phyloP scores from a whole-genome alignment of 2,797 vertebrate genomes.

The Anas acuta region DNA sequence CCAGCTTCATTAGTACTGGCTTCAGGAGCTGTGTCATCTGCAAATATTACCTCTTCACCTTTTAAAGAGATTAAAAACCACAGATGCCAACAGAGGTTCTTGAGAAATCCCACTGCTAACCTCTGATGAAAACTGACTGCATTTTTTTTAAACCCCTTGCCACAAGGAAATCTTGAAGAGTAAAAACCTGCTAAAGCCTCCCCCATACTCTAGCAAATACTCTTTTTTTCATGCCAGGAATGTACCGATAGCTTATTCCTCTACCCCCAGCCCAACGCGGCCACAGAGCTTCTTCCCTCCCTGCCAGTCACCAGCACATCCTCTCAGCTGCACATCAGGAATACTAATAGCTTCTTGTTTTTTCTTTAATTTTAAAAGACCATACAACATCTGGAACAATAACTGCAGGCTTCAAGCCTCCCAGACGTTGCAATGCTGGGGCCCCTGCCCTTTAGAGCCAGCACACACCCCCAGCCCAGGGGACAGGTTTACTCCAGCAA shows the following conservation, averaged over 20 bases:
- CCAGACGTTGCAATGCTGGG: neutral
- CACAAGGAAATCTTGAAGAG: neutral
- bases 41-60: constrained; percentile 2
- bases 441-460: neutral
- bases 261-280: accelerated
- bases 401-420: neutral
- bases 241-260: neutral
- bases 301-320: neutral
- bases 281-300: neutral
- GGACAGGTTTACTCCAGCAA: neutral
- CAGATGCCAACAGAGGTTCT: neutral
- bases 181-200: neutral
- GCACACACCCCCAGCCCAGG: neutral
- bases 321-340: neutral
- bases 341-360: accelerated
- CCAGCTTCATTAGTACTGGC: neutral
- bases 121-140: neutral
- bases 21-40: neutral
- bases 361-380: neutral
- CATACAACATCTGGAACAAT: neutral
- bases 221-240: neutral
- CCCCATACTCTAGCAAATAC: neutral
- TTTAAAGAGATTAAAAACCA: constrained; percentile 31
- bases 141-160: neutral
- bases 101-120: constrained; percentile 2